phyloP scores from a whole-genome alignment of 2,113 vertebrate species.

The Arizona elegans region DNA sequence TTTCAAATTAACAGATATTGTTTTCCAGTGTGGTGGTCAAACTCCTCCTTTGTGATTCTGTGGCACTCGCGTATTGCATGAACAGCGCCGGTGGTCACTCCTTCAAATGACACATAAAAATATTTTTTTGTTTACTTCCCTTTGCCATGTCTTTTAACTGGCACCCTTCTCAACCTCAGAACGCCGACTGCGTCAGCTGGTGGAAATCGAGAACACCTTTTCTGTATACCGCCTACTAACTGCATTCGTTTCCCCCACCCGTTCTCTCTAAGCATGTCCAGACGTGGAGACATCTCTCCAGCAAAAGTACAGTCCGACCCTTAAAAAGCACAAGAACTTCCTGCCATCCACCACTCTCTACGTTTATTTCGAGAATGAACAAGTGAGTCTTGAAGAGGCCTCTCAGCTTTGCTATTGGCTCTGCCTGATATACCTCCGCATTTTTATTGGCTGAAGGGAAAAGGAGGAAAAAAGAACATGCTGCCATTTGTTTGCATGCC shows the following conservation, averaged over 20 bases:
- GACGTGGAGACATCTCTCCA: not conserved
- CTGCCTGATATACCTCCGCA: slow-evolving; percentile 49
- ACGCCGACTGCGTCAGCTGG: not conserved
- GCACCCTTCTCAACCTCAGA: not conserved
- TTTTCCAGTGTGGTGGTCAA: not conserved
- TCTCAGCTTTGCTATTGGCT: slow-evolving; percentile 39
- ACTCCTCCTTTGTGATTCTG: not conserved
- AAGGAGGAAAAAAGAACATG: not conserved
- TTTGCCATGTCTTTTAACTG: not conserved
- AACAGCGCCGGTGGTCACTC: not conserved
- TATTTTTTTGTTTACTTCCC: not conserved
- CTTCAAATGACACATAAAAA: not conserved
- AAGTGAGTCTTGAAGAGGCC: slow-evolving; percentile 41
- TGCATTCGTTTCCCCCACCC: not conserved
- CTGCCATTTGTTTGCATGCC: not conserved
- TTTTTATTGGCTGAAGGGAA: slow-evolving; percentile 46
- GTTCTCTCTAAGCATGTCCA: not conserved
- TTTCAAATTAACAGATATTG: not conserved
- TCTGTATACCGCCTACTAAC: not conserved
- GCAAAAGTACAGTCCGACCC: slow-evolving; percentile 13
- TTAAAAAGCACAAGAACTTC: not conserved
- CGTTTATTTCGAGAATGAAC: slow-evolving; percentile 38
- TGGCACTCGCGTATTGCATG: not conserved
- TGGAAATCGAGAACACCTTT: not conserved
- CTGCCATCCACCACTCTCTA: slow-evolving; percentile 3